A percentile compares a stretch with the other conserved stretches of the same genome.
phyloP scores from a whole-genome alignment of 2,113 vertebrate genomes.

The Scomber japonicus region DNA sequence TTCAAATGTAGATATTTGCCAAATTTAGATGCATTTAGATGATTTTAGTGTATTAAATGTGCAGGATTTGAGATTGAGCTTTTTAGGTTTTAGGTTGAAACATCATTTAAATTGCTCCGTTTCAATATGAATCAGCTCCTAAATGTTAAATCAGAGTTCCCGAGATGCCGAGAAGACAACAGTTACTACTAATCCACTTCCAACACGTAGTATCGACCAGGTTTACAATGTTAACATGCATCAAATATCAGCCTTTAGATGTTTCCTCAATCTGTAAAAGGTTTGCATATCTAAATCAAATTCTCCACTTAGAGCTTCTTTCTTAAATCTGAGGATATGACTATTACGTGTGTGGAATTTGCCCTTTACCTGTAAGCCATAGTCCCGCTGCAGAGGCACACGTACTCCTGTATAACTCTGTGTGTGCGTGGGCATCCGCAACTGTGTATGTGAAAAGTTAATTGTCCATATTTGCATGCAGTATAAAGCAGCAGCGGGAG shows the following conservation, averaged over 20 bases:
- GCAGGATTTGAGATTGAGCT: too few relatives aligned
- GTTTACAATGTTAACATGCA: neutral
- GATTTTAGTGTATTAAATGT: too few relatives aligned
- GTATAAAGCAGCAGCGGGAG: slow-evolving; percentile 66
- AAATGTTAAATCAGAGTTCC: too few relatives aligned
- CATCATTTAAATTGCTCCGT: too few relatives aligned
- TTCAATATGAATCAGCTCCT: too few relatives aligned
- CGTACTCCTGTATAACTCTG: neutral
- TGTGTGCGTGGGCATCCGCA: slow-evolving; percentile 39
- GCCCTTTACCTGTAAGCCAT: neutral
- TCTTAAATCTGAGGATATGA: neutral
- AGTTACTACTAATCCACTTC: too few relatives aligned
- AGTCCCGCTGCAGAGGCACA: neutral
- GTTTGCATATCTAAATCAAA: neutral
- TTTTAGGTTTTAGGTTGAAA: too few relatives aligned
- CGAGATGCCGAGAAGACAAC: too few relatives aligned
- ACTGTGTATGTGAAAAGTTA: slow-evolving; percentile 62
- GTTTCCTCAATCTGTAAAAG: neutral
- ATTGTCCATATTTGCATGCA: slow-evolving; percentile 78
- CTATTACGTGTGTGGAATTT: neutral
- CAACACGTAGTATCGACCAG: neutral
- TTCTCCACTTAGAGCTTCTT: neutral
- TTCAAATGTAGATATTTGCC: too few relatives aligned
- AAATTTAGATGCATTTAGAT: too few relatives aligned
- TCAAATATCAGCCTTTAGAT: neutral